Conservation (phyloP, 2,797 vertebrate species). For the Lophotriccus pileatus region DNA sequence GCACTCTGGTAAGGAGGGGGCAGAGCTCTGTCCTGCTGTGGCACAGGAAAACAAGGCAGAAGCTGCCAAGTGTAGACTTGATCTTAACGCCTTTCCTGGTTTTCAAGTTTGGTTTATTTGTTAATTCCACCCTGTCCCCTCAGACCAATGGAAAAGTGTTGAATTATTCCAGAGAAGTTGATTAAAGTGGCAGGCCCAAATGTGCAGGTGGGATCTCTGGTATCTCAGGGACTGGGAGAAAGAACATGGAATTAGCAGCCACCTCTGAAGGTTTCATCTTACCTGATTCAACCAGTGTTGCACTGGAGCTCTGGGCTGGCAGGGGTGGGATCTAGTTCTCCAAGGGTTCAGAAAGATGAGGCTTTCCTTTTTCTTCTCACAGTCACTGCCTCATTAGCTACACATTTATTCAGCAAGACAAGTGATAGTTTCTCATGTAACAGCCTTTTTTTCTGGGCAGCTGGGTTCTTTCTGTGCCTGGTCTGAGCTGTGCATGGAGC, state of each 20-base stretch:
- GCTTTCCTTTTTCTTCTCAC: background rate
- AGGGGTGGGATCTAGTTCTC: background rate
- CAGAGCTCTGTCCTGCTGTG: background rate
- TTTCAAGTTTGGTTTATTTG: background rate
- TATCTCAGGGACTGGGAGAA: background rate
- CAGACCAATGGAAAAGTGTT: background rate
- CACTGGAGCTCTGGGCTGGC: background rate
- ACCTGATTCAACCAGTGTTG: background rate
- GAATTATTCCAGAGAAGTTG: background rate
- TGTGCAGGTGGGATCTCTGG: background rate
- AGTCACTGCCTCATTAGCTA: background rate
- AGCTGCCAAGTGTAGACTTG: background rate
- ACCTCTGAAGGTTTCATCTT: background rate
- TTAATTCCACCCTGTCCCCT: background rate
- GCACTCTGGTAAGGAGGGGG: background rate
- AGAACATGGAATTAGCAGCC: background rate
- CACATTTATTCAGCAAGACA: background rate
- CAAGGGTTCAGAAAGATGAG: background rate
- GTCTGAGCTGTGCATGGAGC: background rate
- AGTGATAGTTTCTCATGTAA: accelerated
- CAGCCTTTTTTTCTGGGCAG: background rate
- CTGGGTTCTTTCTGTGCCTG: background rate
- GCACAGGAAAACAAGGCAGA: background rate
- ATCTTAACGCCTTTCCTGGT: background rate
- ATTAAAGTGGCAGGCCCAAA: background rate